Conservation (phyloP, 2,888 invertebrate species). For the Epinotia ramella region DNA sequence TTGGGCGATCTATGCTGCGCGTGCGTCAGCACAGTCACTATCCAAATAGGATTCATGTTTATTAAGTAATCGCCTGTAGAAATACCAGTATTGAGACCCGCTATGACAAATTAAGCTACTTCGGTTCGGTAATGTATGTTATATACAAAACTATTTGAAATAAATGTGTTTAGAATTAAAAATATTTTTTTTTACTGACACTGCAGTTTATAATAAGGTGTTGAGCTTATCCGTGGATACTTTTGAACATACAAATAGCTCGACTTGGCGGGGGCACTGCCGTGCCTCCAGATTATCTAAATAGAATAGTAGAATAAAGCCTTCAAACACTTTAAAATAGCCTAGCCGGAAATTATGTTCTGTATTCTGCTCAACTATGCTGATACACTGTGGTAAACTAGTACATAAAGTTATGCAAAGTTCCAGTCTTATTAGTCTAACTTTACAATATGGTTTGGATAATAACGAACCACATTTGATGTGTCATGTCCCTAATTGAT, state of each 20-base stretch:
- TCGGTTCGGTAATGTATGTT: neutral
- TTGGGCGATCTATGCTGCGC: slow-evolving; percentile 26
- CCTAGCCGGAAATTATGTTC: too few species aligned
- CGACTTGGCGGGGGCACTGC: too few species aligned
- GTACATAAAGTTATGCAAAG: neutral
- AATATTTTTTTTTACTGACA: neutral
- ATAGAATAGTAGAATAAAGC: too few species aligned
- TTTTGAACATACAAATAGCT: too few species aligned
- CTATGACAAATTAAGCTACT: neutral
- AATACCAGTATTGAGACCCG: slow-evolving; percentile 16
- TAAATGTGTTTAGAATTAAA: neutral
- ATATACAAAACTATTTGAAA: neutral
- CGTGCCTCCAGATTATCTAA: too few species aligned
- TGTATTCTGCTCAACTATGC: too few species aligned
- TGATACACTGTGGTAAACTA: too few species aligned
- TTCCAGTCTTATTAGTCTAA: neutral
- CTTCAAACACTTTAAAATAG: neutral
- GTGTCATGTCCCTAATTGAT: neutral
- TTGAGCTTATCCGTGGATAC: too few species aligned
- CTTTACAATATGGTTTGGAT: neutral
- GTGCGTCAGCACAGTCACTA: slow-evolving; percentile 41
- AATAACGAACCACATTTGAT: neutral
- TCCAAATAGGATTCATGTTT: slow-evolving; percentile 40
- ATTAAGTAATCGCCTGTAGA: slow-evolving; percentile 16
- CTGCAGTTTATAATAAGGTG: neutral